Conservation (phyloP, 2,113 vertebrate species). For the Hystrix cristata region DNA sequence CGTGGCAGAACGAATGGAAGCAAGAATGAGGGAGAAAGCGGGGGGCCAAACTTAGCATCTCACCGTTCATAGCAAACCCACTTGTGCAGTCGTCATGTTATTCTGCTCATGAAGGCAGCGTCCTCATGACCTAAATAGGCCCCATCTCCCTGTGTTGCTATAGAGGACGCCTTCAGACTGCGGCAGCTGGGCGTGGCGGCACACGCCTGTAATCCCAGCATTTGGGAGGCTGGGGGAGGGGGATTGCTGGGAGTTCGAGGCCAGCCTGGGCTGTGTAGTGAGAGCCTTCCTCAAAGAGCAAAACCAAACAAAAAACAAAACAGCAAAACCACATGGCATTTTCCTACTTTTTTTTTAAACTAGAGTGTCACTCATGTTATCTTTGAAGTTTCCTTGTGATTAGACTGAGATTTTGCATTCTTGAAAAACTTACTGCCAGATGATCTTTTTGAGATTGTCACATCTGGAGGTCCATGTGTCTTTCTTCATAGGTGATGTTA, state of each 20-base stretch:
- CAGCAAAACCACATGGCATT: not conserved
- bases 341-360: not conserved
- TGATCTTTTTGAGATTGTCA: not conserved
- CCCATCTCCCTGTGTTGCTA: not conserved
- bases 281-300: too few relatives aligned
- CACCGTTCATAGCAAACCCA: not conserved
- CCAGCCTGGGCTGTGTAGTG: too few relatives aligned
- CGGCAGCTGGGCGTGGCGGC: too few relatives aligned
- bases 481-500: not conserved
- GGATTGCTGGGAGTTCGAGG: too few relatives aligned
- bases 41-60: not conserved
- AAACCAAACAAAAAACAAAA: too few relatives aligned
- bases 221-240: too few relatives aligned
- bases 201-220: too few relatives aligned
- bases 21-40: not conserved
- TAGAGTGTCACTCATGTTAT: not conserved
- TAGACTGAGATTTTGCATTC: constrained; percentile 37
- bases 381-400: not conserved
- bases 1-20: not conserved
- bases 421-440: not conserved
- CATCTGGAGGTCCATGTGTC: not conserved
- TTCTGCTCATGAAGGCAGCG: not conserved
- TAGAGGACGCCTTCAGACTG: not conserved
- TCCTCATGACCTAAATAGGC: not conserved
- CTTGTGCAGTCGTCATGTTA: not conserved